phyloP scores from a whole-genome alignment of 2,113 vertebrate genomes.

The Nothoprocta pentlandii region DNA sequence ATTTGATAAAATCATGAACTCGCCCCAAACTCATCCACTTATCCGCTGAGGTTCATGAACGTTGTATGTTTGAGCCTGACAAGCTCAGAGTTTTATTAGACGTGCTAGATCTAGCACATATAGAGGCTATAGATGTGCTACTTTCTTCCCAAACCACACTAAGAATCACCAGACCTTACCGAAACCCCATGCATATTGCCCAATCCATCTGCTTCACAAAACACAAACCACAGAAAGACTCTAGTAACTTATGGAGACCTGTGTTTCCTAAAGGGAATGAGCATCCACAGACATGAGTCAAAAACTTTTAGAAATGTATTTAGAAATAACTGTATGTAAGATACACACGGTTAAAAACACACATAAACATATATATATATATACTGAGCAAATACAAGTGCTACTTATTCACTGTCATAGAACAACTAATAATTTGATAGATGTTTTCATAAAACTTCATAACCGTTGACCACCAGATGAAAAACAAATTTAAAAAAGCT shows the following conservation, averaged over 20 bases:
- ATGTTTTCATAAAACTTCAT: conserved; percentile 10
- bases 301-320: background rate
- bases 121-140: accelerated
- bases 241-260: background rate
- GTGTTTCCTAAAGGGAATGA: background rate
- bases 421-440: conserved; percentile 13
- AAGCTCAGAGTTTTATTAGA: background rate
- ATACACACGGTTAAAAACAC: background rate
- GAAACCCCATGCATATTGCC: background rate
- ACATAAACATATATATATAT: background rate
- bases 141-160: background rate
- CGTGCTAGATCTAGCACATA: too few species aligned
- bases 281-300: background rate
- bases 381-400: background rate
- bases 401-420: background rate
- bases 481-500: conserved; percentile 57
- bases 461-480: conserved; percentile 44
- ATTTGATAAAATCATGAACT: background rate
- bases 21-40: background rate
- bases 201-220: background rate
- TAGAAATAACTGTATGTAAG: background rate
- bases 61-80: background rate
- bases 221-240: background rate
- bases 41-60: background rate
- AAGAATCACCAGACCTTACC: background rate